Conservation (phyloP, 35 echinoderm and acorn worm species). For the Eucidaris tribuloides region DNA sequence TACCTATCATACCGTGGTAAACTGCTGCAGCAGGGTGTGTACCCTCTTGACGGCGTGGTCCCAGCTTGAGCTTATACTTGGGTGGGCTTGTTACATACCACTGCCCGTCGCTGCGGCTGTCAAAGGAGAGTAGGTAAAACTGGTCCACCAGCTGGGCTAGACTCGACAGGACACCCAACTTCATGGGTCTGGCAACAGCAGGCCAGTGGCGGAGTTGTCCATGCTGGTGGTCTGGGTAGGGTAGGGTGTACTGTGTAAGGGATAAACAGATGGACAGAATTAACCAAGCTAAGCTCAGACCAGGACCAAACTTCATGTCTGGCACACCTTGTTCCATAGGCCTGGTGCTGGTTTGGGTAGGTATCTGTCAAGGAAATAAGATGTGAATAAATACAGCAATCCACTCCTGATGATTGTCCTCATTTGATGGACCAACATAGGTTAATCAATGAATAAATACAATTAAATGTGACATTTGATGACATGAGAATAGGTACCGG, state of each 20-base stretch:
- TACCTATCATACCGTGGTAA: conserved; percentile 47
- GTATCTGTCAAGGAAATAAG: too few species aligned
- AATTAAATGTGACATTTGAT: too few species aligned
- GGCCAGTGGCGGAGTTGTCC: too few species aligned
- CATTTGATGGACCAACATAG: too few species aligned
- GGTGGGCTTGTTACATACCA: conserved; percentile 89
- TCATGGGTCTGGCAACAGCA: conserved; percentile 77
- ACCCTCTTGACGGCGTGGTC: conserved; percentile 81
- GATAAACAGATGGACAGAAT: neutral
- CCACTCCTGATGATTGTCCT: too few species aligned
- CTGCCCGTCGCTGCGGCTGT: conserved; percentile 84
- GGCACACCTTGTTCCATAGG: too few species aligned
- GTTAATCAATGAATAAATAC: too few species aligned
- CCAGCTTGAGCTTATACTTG: conserved; percentile 62
- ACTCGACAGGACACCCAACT: conserved; percentile 82
- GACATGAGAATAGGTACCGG: too few species aligned
- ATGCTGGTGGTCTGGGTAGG: conserved; percentile 30
- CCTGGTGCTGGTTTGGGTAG: too few species aligned
- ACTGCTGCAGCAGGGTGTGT: conserved; percentile 56
- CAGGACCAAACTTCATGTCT: neutral
- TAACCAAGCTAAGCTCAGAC: too few species aligned
- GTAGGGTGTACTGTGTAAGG: conserved; percentile 28
- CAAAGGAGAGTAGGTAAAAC: conserved; percentile 90
- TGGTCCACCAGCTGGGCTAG: conserved; percentile 87
- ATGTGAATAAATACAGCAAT: too few species aligned